These are phyloP conservation scores for Mustela lutreola DNA, from an alignment of 2,113 vertebrate species.

Conservation along the genomic window DNA sequence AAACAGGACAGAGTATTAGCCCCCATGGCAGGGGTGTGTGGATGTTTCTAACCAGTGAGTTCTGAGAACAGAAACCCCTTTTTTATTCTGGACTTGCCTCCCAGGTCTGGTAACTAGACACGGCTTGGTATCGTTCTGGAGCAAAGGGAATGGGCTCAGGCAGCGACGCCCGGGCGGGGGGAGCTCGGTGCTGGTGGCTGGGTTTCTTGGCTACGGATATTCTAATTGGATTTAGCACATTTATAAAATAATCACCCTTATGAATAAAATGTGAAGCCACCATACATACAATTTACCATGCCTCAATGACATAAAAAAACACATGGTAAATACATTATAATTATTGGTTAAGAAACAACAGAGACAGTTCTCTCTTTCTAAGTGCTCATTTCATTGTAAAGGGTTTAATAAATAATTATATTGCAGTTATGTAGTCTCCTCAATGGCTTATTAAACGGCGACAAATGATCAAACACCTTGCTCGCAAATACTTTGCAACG, in stretches of 20 bases:
- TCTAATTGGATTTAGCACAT: conserved; percentile 71
- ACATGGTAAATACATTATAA: conserved; percentile 69
- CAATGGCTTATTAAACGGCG: conserved; percentile 49
- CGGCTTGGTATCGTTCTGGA: background rate
- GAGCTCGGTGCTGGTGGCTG: background rate
- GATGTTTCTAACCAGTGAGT: background rate
- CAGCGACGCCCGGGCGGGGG: background rate
- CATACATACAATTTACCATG: background rate
- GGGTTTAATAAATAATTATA: conserved; percentile 41
- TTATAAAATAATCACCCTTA: conserved; percentile 64
- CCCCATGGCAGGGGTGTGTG: rapidly evolving
- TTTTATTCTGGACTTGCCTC: background rate
- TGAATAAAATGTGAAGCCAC: conserved; percentile 23
- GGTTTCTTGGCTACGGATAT: background rate
- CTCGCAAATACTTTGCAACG: background rate
- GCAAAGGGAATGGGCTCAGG: background rate
- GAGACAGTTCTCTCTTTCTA: background rate
- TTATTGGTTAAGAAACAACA: conserved; percentile 44
- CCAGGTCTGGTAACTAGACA: background rate
- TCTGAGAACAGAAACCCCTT: background rate
- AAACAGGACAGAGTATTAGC: rapidly evolving
- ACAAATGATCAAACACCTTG: conserved; percentile 53
- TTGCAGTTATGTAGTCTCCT: background rate
- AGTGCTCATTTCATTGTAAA: conserved; percentile 53
- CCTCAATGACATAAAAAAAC: conserved; percentile 51